Percentiles rank a stretch among this genome's conserved stretches.
phyloP scores from a whole-genome alignment of 1,140 invertebrate genomes.

The Bombyx mandarina region DNA sequence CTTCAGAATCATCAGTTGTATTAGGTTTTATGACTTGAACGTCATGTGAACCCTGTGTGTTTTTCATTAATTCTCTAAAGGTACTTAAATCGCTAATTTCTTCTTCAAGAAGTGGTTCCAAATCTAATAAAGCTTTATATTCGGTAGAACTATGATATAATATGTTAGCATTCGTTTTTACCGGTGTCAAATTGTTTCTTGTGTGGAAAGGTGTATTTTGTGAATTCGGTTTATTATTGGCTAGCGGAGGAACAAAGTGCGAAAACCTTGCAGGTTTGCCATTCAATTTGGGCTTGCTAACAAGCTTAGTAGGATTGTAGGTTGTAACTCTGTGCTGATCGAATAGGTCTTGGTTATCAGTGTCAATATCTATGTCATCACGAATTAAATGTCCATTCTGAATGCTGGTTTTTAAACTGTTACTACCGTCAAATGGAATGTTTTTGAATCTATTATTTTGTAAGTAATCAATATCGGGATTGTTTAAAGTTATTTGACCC shows the following conservation, averaged over 20 bases:
- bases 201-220: conserved; percentile 23
- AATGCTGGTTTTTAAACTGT: conserved; percentile 57
- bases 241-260: conserved; percentile 37
- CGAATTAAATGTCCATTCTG: conserved; percentile 53
- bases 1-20: conserved; percentile 20
- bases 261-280: conserved; percentile 38
- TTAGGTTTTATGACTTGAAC: conserved; percentile 71
- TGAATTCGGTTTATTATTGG: conserved; percentile 32
- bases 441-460: conserved; percentile 59
- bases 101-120: conserved; percentile 71
- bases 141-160: conserved; percentile 59
- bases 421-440: conserved; percentile 52
- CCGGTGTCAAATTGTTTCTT: conserved; percentile 27
- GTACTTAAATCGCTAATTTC: conserved; percentile 64
- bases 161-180: conserved; percentile 25
- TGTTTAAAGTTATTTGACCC: conserved; percentile 73
- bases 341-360: conserved; percentile 63
- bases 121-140: conserved; percentile 66
- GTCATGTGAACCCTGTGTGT: conserved; percentile 65
- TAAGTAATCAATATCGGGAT: conserved; percentile 67
- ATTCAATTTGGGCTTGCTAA: conserved; percentile 44
- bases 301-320: conserved; percentile 58
- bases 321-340: conserved; percentile 64
- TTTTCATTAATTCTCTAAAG: conserved; percentile 66
- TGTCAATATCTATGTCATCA: conserved; percentile 55